Evolutionary conservation across 1,140 invertebrate genomes (phyloP), one percentile per base, ranked within the genome.

Genomic region (Stenopsyche tienmushanensis): DNA sequence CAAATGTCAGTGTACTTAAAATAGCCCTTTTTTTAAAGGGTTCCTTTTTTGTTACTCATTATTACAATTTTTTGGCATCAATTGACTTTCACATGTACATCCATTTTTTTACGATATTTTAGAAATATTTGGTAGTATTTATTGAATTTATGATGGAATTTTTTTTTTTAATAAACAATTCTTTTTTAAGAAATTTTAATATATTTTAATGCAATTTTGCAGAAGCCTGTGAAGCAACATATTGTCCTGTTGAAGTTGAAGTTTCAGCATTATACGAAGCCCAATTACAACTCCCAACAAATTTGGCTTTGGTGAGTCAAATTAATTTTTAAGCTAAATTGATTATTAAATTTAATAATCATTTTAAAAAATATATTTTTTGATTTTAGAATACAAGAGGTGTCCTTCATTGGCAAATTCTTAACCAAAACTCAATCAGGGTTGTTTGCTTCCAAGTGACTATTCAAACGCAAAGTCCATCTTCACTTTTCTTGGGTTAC

Each of bases 161-260:
- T 34, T 34, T n/a, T n/a, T n/a, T n/a, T n/a, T 39, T 8, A 8
- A 39, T 39, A 39, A 39, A 39, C n/a, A 39, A 39, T 39, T 8
- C n/a, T 39, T 39, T 39, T 39, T n/a, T n/a, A n/a, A n/a, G n/a
- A n/a, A n/a, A n/a, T n/a, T n/a, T 42, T 42, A 2, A 20, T 18
- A 18, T 50, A 18, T 50, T 50, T 5, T 15, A 44, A 3, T 44
- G 3, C 18, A 3, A 44, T 25, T 52, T 47, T 60, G 17, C 41
- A 70, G 68, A 20, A 42, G 64, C 69, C 5, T 70, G 69, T 57
- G 55, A 70, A 62, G 65, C 69, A 2, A 70, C 69, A 7, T 62
- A 44, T 24, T 70, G 69, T 64, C 69, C 69, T 13, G 65, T 70
- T 2, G 17, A 62, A 23, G 13, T 45, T 1, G 39, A 57, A 47